Evolutionary conservation across 2,797 vertebrate species (phyloP), one percentile per base, ranked within the genome.

Genomic region (Peromyscus eremicus): DNA sequence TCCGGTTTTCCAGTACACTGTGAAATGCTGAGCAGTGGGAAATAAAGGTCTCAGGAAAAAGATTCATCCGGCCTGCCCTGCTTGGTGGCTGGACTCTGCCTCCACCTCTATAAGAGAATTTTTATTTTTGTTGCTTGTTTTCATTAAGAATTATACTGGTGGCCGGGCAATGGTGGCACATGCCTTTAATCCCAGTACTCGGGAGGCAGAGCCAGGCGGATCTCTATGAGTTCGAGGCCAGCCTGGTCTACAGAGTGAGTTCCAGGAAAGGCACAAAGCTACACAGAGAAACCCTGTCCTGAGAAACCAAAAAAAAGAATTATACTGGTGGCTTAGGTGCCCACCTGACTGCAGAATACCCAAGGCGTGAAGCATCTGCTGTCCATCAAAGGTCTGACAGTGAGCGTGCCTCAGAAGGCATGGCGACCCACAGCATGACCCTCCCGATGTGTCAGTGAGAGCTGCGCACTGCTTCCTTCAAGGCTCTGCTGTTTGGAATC

Each of bases 351-450:
- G 37, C 73, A 71, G 52, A 60, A 5, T n/a, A n/a, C 13, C 21
- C 83, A 27, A 60, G 40, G 34, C 32, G 57, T 40, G 52, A 5
- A 57, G 60, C 70, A 12, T 52, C 81, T 93, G 40, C 34, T 89
- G n/a, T 12, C 49, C 17, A 6, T 66, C 66, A 57, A 0, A 6
- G 32, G 16, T 3, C 37, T 76, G 25, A 55, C 68, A 32, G 46
- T 25, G 27, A n/a, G 4, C 1, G 0, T 29, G 6, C 66, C 64
- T 86, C 46, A n/a, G 12, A 7, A 17, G 7, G 5, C 81, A 43
- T 13, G 21, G 13, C 37, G 82, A 68, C 37, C 46, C n/a, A 12
- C 0, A 0, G 70, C 8, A 57, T 5, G 2, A 1, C 7, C 68
- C 83, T 14, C 43, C 6, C 23, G 0, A 25, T 49, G 52, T 37